These are phyloP conservation scores for Peromyscus attwateri DNA, from an alignment of 2,797 vertebrate genomes.

Conservation along the genomic window DNA sequence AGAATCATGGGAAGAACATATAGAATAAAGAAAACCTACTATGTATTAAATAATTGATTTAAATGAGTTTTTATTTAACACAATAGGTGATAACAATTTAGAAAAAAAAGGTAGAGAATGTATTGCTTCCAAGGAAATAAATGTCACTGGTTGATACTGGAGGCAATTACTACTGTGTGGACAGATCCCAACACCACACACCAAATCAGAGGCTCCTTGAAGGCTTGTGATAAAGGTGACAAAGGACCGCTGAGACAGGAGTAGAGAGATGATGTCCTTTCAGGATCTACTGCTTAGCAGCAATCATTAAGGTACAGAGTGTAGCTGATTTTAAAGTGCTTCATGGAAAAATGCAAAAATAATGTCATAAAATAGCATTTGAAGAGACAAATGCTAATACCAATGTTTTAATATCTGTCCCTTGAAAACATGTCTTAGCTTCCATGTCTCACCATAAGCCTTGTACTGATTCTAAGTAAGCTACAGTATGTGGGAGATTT, in stretches of 20 bases:
- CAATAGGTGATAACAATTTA: neutral
- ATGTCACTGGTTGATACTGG: constrained; percentile 2
- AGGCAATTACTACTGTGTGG: neutral
- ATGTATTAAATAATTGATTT: constrained; percentile 38
- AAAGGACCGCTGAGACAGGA: neutral
- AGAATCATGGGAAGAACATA: neutral
- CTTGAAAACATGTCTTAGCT: constrained; percentile 23
- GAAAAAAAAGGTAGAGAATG: constrained; percentile 16
- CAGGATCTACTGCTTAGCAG: neutral
- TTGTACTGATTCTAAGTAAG: constrained; percentile 24
- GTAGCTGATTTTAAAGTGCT: neutral
- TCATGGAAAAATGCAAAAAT: neutral
- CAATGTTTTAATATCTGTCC: neutral
- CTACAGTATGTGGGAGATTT: neutral
- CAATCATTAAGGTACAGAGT: neutral
- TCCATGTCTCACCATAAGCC: neutral
- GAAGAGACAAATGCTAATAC: neutral
- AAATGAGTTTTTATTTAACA: constrained; percentile 16
- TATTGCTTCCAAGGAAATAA: neutral
- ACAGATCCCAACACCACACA: neutral
- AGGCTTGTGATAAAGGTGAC: neutral
- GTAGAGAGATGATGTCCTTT: neutral
- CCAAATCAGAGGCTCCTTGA: neutral
- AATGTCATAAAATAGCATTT: neutral
- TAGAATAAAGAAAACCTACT: neutral